Base-by-base conservation (phyloP, 1,140 invertebrate species). In the Hormaphis cornu region DNA sequence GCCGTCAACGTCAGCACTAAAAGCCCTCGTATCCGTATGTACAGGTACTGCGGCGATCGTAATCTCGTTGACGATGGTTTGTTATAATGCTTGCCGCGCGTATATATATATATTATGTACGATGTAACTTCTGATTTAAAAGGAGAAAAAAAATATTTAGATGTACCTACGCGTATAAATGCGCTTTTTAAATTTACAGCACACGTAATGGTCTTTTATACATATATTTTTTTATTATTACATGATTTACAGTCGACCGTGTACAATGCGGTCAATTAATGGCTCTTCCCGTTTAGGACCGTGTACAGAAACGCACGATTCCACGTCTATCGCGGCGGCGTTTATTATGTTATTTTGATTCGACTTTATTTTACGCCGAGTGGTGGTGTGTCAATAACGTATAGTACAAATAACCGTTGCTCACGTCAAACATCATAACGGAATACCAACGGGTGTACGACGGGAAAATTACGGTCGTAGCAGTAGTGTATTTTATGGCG, bases 241-340 rank as follows among this genome's bases (percentile, higher is more conserved):
- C 20, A 58, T 37, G 54, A 58, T 58, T 58, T 58, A 58, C 54
- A 40, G 54, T 40, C 54, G 14, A 33, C 42, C 44, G 20, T n/a
- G n/a, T 66, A 66, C 61, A 66, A 66, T 66, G 61, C 28, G 44
- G 61, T 66, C 61, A 66, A 66, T 66, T 66, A 66, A 66, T 66
- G 61, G 44, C 28, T 48, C 61, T 66, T 66, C 44, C 61, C 61
- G 61, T 66, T 66, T 66, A 66, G 61, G 61, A 50, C 26, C 22
- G 33, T 20, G 18, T n/a, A 9, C 33, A 42, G 59, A 63, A 63
- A 63, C 59, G 61, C 61, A 66, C 61, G 44, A 66, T 44, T 66
- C 44, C 44, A 48, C 61, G 46, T 22, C 26, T n/a, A 18, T 20
- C 40, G 18, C 20, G 9, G n/a, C 46, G 22, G 12, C 50, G 20